Conservation (phyloP, 2,797 vertebrate genomes). For the Sebastes vulpes region DNA sequence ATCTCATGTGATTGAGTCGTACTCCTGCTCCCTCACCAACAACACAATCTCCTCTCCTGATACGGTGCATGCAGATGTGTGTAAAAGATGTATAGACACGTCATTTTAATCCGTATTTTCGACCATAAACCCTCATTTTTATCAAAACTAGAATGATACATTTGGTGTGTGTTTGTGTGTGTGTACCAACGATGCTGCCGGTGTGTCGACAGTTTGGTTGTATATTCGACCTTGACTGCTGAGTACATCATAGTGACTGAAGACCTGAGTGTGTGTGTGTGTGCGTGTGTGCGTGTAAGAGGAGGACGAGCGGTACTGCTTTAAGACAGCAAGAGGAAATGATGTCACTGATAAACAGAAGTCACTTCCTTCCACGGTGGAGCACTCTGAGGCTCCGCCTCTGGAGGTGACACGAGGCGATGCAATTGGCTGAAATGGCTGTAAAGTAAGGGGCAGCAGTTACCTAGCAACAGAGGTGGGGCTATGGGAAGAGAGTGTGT, state of each 20-base stretch:
- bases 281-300: background rate
- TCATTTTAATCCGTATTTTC: background rate
- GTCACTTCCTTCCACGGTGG: constrained; percentile 73
- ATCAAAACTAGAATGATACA: background rate
- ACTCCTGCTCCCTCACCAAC: background rate
- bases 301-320: background rate
- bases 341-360: constrained; percentile 44
- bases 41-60: background rate
- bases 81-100: background rate
- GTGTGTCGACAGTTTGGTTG: background rate
- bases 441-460: constrained; percentile 45
- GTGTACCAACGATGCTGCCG: background rate
- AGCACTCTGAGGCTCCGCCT: constrained; percentile 45
- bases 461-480: constrained; percentile 69
- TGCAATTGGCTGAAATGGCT: constrained; percentile 52
- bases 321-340: constrained; percentile 37
- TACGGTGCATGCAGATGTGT: background rate
- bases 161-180: background rate
- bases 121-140: background rate
- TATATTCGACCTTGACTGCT: background rate
- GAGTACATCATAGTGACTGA: background rate
- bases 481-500: background rate
- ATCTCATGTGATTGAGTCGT: background rate
- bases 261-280: constrained; percentile 2
- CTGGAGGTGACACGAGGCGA: constrained; percentile 4